Percentiles rank a stretch among this genome's conserved stretches.
Evolutionary conservation across 2,888 invertebrate species (phyloP).

Genomic region (Platycnemis pennipes): DNA sequence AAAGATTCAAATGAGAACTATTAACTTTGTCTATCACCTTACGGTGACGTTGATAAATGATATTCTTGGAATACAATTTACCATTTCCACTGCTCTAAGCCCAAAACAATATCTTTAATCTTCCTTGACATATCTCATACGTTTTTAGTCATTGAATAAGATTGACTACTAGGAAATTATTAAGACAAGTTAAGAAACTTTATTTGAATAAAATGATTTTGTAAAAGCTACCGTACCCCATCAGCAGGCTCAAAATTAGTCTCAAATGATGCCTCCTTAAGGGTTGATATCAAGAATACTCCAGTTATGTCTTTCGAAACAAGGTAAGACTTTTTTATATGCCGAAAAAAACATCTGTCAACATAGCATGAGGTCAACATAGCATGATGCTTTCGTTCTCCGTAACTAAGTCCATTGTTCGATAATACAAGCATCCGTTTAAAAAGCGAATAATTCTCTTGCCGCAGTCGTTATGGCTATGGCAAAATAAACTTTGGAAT

Average conservation of each 20-base stretch:
- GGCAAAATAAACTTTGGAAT: background rate
- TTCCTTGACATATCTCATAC: constrained; percentile 28
- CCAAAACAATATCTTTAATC: background rate
- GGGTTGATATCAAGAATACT: background rate
- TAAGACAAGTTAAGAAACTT: background rate
- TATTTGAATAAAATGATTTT: background rate
- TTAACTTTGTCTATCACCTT: background rate
- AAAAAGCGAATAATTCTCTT: background rate
- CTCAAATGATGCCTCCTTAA: background rate
- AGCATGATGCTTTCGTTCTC: background rate
- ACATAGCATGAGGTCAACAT: background rate
- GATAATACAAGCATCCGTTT: background rate
- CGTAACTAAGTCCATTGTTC: background rate
- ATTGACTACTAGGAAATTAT: background rate
- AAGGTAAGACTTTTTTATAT: background rate
- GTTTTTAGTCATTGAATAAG: background rate
- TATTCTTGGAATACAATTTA: constrained; percentile 25
- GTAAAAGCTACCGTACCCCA: background rate
- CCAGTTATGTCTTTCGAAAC: background rate
- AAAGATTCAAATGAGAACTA: background rate
- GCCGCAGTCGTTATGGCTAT: background rate
- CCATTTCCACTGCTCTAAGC: background rate
- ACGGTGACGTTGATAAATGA: background rate
- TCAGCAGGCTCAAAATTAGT: background rate
- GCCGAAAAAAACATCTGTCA: background rate